Conservation (phyloP, 2,888 invertebrate genomes). For the Callyntrura guangdongensis region DNA sequence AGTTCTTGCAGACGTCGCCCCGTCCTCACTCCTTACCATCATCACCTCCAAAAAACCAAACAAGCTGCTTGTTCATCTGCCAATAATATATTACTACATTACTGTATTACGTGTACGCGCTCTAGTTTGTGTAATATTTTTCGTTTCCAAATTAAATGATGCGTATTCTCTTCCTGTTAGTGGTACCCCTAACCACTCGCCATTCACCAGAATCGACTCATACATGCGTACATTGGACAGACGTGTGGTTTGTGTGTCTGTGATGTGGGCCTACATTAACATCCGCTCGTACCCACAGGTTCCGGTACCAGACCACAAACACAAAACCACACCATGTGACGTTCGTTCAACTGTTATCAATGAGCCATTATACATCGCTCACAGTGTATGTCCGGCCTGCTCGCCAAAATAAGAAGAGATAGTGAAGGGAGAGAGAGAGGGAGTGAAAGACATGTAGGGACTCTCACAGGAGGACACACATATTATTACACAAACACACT, state of each 20-base stretch:
- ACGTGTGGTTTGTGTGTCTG: not conserved
- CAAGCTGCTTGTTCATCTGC: conserved; percentile 7
- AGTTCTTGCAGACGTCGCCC: not conserved
- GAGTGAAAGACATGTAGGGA: not conserved
- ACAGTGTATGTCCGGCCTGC: conserved; percentile 2
- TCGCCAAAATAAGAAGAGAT: not conserved
- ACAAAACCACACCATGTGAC: conserved; percentile 8
- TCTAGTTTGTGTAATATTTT: not conserved
- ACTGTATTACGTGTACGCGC: conserved; percentile 16
- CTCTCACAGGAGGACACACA: not conserved
- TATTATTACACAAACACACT: no score
- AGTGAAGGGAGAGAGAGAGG: not conserved
- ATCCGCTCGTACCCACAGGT: not conserved
- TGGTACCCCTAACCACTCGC: not conserved
- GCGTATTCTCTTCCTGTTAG: conserved; percentile 25
- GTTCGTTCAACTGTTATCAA: conserved; percentile 57
- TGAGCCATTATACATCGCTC: conserved; percentile 56
- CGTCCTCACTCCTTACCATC: not conserved
- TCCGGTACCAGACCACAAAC: conserved; percentile 17
- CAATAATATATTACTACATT: conserved; percentile 6
- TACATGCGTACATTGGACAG: no score
- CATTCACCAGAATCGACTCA: not conserved
- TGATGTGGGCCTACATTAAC: not conserved
- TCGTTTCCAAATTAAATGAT: conserved; percentile 41
- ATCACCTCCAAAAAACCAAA: conserved; percentile 27